Evolutionary conservation across 2,888 invertebrate species (phyloP).

Genomic region (Synergus itoensis): DNA sequence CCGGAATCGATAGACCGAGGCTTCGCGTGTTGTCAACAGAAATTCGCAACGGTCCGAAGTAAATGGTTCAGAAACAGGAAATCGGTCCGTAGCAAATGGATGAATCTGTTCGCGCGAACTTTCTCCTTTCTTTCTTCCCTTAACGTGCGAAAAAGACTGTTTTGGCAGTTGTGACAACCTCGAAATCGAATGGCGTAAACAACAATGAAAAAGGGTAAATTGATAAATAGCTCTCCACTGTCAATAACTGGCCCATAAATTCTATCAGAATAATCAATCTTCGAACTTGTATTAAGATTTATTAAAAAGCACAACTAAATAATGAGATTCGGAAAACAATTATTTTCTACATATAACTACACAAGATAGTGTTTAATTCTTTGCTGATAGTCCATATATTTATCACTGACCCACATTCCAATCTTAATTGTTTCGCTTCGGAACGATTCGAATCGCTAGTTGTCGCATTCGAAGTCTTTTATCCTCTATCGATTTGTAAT

Average conservation of each 20-base stretch:
- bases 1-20: constrained; percentile 26
- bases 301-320: background rate
- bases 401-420: constrained; percentile 26
- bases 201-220: constrained; percentile 12
- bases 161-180: background rate
- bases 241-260: constrained; percentile 19
- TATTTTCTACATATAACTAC: background rate
- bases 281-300: background rate
- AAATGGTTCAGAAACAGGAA: constrained; percentile 29
- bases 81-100: constrained; percentile 4
- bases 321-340: background rate
- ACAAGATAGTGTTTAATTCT: background rate
- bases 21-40: constrained; percentile 24
- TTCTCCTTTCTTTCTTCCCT: background rate
- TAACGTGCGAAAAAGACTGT: background rate
- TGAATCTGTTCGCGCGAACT: background rate
- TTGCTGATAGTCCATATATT: background rate
- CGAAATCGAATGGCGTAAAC: constrained; percentile 9
- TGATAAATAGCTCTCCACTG: constrained; percentile 18
- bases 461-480: background rate
- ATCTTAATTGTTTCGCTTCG: constrained; percentile 17
- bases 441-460: constrained; percentile 23
- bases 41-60: background rate
- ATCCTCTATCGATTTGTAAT: constrained; percentile 36
- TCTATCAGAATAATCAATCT: background rate